phyloP scores from a whole-genome alignment of 2,113 vertebrate species.

The Rhinopithecus roxellana region DNA sequence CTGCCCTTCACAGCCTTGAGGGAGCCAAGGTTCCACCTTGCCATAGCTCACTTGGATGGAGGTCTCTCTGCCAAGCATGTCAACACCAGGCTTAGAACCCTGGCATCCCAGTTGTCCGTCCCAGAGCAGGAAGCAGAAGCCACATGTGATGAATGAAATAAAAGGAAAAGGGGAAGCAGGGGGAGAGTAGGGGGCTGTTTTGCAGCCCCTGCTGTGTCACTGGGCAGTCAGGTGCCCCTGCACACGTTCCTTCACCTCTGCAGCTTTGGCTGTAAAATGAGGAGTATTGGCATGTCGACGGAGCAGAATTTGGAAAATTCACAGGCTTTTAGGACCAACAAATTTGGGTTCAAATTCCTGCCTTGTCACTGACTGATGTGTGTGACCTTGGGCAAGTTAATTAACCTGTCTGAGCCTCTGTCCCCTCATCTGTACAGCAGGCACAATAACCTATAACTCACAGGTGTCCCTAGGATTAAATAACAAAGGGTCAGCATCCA shows the following conservation, averaged over 20 bases:
- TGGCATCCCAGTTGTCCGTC: not conserved
- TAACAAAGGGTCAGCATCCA: not conserved
- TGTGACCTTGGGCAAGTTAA: not conserved
- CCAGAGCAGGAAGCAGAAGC: not conserved
- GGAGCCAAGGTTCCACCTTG: not conserved
- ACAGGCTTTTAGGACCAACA: not conserved
- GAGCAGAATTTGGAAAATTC: not conserved
- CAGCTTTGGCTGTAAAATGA: not conserved
- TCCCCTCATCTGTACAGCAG: not conserved
- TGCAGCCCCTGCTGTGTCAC: not conserved
- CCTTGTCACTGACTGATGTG: too few species aligned
- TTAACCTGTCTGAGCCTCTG: not conserved
- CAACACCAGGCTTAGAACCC: rapidly evolving
- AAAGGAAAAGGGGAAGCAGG: too few species aligned
- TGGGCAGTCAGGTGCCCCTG: not conserved
- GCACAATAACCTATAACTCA: not conserved
- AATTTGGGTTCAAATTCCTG: not conserved
- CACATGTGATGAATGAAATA: rapidly evolving
- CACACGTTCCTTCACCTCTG: not conserved
- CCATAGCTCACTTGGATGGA: not conserved
- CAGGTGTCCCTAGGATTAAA: not conserved
- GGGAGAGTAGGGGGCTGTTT: not conserved
- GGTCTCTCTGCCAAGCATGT: not conserved
- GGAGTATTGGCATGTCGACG: rapidly evolving
- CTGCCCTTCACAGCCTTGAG: not conserved